Evolutionary conservation across 1,140 invertebrate species (phyloP).

Genomic region (Zaprionus nigranus): DNA sequence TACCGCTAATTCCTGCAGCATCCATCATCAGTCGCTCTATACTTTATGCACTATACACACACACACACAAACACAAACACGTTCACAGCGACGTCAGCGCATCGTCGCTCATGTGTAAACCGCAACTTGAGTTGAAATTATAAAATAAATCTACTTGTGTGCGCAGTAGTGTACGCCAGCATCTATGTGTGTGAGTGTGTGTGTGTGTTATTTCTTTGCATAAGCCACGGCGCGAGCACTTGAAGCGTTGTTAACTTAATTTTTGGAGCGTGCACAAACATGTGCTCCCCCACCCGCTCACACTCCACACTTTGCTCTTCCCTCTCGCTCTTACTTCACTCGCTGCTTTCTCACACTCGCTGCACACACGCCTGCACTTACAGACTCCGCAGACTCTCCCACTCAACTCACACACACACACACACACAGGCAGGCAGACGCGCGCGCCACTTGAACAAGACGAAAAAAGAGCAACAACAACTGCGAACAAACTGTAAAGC

Average conservation of each 20-base stretch:
- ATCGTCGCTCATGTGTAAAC: conserved; percentile 45
- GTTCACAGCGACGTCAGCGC: conserved; percentile 26
- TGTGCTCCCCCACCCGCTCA: conserved; percentile 32
- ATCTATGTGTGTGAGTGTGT: conserved; percentile 11
- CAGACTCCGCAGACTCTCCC: conserved; percentile 58
- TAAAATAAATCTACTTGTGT: conserved; percentile 46
- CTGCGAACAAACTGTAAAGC: conserved; percentile 52
- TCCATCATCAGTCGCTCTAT: conserved; percentile 31
- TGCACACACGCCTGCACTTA: background rate
- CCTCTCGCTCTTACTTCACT: conserved; percentile 8
- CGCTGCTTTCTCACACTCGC: background rate
- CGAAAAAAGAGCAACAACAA: background rate
- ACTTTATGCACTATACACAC: conserved; percentile 23
- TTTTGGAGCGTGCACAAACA: conserved; percentile 82
- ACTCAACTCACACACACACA: conserved; percentile 39
- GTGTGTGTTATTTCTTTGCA: conserved; percentile 52
- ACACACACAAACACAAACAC: conserved; percentile 5
- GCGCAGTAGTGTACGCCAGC: background rate
- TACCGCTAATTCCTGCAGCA: conserved; percentile 8
- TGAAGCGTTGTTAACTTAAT: conserved; percentile 82
- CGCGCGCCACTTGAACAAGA: conserved; percentile 69
- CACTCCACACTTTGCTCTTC: conserved; percentile 25
- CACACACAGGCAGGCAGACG: conserved; percentile 38
- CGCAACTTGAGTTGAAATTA: conserved; percentile 54
- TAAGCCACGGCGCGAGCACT: conserved; percentile 67